Conservation (phyloP, 2,888 invertebrate genomes). For the Dynastes hyllus region DNA sequence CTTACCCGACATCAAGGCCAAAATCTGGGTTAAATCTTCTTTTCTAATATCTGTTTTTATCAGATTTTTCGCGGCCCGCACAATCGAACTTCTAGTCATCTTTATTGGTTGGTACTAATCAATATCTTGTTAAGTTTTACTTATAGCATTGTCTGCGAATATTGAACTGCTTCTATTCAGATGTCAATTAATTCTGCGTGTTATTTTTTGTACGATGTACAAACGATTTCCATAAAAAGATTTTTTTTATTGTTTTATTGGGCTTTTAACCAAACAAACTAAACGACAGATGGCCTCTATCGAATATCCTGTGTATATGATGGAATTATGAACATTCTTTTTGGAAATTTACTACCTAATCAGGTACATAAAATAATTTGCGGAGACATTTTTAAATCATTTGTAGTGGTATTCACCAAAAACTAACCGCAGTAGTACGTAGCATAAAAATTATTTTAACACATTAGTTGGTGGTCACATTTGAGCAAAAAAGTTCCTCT, state of each 20-base stretch:
- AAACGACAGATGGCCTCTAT: background rate
- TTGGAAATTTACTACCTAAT: background rate
- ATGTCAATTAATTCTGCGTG: background rate
- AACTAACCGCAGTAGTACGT: no score
- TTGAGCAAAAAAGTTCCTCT: no score
- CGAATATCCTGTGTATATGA: background rate
- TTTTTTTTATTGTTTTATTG: constrained; percentile 19
- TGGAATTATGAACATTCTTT: background rate
- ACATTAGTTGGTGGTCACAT: no score
- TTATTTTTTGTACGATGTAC: background rate
- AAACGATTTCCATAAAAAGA: constrained; percentile 18
- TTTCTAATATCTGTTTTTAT: background rate
- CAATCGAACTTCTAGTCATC: constrained; percentile 3
- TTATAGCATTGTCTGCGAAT: background rate
- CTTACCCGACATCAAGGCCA: constrained; percentile 22
- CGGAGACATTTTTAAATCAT: no score
- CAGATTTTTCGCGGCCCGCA: background rate
- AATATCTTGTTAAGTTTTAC: background rate
- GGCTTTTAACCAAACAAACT: background rate
- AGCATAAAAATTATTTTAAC: no score
- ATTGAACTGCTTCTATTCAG: background rate
- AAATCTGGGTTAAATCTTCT: constrained; percentile 24
- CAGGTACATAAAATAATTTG: background rate
- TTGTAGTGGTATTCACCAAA: no score
- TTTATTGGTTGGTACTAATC: background rate